Conservation (phyloP, 2,113 vertebrate species). For the Psittacara wagleri region DNA sequence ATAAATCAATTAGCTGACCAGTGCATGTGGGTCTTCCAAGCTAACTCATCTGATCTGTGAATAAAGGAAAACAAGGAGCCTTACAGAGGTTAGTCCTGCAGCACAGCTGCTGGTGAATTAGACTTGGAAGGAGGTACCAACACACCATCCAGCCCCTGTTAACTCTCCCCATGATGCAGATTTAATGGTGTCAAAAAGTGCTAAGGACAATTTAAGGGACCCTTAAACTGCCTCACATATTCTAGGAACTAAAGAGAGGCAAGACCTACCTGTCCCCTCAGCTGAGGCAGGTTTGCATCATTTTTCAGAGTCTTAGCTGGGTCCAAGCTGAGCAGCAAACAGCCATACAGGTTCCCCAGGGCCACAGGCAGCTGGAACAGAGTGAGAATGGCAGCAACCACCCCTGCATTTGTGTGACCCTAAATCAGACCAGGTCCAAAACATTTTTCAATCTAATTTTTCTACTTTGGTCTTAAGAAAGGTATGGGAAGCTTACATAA, state of each 20-base stretch:
- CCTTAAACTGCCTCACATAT: background rate
- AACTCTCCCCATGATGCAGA: background rate
- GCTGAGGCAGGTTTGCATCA: background rate
- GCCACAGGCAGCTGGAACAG: background rate
- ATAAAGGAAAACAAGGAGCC: background rate
- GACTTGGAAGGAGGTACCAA: background rate
- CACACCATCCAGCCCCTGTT: background rate
- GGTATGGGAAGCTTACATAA: background rate
- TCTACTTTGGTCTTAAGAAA: background rate
- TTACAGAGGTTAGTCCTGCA: background rate
- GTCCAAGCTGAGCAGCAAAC: background rate
- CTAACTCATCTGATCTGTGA: background rate
- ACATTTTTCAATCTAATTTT: background rate
- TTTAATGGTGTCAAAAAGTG: background rate
- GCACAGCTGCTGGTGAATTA: background rate
- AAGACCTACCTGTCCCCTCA: background rate
- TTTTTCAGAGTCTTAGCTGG: background rate
- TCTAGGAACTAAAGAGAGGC: background rate
- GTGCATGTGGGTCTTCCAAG: background rate
- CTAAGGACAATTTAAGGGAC: background rate
- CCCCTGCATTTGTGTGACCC: background rate
- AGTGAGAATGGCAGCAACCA: background rate
- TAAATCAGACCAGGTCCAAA: background rate
- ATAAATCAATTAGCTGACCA: background rate
- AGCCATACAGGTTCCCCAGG: accelerated